Percentiles rank a stretch among this genome's conserved stretches.
Conservation (phyloP, 1,140 invertebrate genomes). For the Heliconius nattereri region DNA sequence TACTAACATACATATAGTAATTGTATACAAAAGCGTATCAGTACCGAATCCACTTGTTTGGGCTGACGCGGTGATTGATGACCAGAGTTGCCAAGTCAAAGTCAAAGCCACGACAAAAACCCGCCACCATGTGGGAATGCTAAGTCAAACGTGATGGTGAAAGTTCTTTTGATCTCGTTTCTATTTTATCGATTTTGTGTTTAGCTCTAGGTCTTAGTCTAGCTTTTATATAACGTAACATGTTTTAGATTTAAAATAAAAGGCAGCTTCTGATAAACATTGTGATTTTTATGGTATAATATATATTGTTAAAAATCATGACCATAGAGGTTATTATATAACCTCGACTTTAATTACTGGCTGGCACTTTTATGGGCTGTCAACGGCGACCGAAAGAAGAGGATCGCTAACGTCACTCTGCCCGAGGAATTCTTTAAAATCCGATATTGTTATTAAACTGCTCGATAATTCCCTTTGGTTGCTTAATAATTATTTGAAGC, state of each 20-base stretch:
- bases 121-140: neutral
- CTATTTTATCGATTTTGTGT: neutral
- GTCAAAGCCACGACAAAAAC: neutral
- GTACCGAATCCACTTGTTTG: neutral
- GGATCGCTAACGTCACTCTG: no score
- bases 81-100: neutral
- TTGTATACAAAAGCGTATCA: neutral
- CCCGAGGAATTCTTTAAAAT: no score
- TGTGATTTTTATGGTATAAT: no score
- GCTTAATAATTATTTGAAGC: no score
- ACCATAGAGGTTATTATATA: no score
- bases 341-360: no score
- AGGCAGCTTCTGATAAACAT: no score
- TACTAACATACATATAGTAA: neutral
- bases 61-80: constrained; percentile 2
- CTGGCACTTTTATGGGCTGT: no score
- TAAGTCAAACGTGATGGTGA: neutral
- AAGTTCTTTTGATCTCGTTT: constrained; percentile 7
- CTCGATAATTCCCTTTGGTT: no score
- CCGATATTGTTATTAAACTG: no score
- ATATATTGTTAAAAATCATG: no score
- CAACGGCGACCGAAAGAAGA: no score
- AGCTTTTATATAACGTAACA: neutral
- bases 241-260: neutral
- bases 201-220: neutral